These are phyloP conservation scores for Sebastes paucispinis DNA, from an alignment of 2,797 vertebrate genomes.

Conservation along the genomic window DNA sequence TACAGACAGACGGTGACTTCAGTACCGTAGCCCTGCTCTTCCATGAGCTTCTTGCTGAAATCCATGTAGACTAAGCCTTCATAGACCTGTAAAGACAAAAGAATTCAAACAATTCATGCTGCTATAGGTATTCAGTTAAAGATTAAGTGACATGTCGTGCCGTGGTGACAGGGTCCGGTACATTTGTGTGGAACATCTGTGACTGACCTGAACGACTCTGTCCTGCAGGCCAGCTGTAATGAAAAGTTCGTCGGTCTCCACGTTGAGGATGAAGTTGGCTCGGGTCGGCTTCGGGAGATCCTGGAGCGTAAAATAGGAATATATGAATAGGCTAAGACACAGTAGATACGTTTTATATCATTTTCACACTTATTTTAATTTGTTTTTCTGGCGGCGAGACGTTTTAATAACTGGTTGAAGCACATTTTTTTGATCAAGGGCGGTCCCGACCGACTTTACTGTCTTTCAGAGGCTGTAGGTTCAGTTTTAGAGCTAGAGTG, in stretches of 20 bases:
- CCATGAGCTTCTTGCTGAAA: constrained; percentile 84
- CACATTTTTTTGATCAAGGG: too few relatives aligned
- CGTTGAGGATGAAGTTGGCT: constrained; percentile 87
- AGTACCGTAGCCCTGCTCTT: constrained; percentile 82
- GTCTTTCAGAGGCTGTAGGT: too few relatives aligned
- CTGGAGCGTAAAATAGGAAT: constrained; percentile 47
- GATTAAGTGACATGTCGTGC: neutral
- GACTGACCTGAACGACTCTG: constrained; percentile 85
- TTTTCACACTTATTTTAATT: neutral
- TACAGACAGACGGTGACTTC: neutral
- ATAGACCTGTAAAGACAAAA: constrained; percentile 78
- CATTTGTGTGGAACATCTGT: neutral
- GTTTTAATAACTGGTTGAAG: neutral
- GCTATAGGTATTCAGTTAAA: neutral
- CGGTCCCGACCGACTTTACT: too few relatives aligned
- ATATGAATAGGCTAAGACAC: neutral
- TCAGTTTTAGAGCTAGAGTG: too few relatives aligned
- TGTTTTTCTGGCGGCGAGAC: neutral
- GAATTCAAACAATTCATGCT: neutral
- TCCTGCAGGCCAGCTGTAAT: constrained; percentile 88
- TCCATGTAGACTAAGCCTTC: constrained; percentile 89
- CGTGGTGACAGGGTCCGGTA: neutral
- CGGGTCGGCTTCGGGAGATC: constrained; percentile 84
- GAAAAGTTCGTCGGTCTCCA: constrained; percentile 87
- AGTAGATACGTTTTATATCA: too few relatives aligned